Evolutionary conservation across 1,140 invertebrate species (phyloP).

Genomic region (Neodiprion pinetum): DNA sequence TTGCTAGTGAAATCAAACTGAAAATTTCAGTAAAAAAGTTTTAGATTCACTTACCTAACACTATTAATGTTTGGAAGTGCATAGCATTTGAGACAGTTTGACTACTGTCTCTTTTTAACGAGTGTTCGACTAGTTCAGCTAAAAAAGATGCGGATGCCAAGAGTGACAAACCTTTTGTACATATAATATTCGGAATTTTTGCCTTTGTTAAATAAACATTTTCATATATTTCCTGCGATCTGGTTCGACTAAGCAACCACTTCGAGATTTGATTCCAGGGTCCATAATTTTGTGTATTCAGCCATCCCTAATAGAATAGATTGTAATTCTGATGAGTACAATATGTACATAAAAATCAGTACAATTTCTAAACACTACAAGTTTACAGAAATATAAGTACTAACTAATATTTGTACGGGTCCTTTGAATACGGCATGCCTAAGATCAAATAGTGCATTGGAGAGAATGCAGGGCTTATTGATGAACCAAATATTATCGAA

Average conservation of each 20-base stretch:
- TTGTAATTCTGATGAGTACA: not conserved
- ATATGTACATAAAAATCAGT: not conserved
- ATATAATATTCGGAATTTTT: slow-evolving; percentile 29
- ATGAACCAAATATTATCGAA: slow-evolving; percentile 40
- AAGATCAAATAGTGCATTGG: not conserved
- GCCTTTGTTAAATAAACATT: slow-evolving; percentile 28
- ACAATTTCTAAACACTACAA: too few species aligned
- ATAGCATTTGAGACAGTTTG: slow-evolving; percentile 36
- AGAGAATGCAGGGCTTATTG: slow-evolving; percentile 27
- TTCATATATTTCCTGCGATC: slow-evolving; percentile 37
- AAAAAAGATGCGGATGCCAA: slow-evolving; percentile 29
- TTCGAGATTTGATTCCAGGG: slow-evolving; percentile 36
- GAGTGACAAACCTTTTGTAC: slow-evolving; percentile 29
- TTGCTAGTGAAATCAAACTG: not conserved
- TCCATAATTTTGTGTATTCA: slow-evolving; percentile 33
- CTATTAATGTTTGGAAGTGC: slow-evolving; percentile 35
- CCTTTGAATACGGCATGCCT: not conserved
- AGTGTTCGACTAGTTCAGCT: slow-evolving; percentile 38
- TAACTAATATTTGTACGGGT: not conserved
- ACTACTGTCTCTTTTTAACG: slow-evolving; percentile 34
- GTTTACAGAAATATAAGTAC: not conserved
- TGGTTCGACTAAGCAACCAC: slow-evolving; percentile 46
- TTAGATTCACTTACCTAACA: slow-evolving; percentile 24
- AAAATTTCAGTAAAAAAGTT: slow-evolving; percentile 10
- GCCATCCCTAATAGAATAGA: slow-evolving; percentile 27